These are phyloP conservation scores for Antennarius striatus DNA, from an alignment of 2,113 vertebrate genomes.

Conservation along the genomic window DNA sequence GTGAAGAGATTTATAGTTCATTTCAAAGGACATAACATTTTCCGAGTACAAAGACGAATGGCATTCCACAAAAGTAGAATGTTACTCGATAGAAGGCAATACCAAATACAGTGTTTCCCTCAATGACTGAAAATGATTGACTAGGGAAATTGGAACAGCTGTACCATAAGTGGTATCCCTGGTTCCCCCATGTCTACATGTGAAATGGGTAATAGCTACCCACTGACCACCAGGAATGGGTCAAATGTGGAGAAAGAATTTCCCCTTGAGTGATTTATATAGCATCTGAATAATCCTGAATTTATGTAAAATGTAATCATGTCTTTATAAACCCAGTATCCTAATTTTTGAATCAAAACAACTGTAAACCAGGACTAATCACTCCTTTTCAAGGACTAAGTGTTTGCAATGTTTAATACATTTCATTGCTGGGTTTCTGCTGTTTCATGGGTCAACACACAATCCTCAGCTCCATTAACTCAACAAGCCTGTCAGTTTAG, in stretches of 20 bases:
- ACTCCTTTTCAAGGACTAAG: constrained; percentile 54
- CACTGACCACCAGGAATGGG: too few species aligned
- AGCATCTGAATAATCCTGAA: neutral
- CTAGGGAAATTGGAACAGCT: too few species aligned
- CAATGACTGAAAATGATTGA: too few species aligned
- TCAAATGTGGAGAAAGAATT: too few species aligned
- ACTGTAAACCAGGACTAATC: constrained; percentile 28
- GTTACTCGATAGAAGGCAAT: neutral
- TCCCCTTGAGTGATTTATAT: too few species aligned
- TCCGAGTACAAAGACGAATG: constrained; percentile 22
- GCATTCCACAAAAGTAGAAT: neutral
- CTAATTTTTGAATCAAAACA: constrained; percentile 20
- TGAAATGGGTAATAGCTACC: too few species aligned
- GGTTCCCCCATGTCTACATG: too few species aligned
- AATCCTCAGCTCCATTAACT: constrained; percentile 63
- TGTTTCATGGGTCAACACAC: constrained; percentile 67
- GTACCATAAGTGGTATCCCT: too few species aligned
- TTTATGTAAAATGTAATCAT: neutral
- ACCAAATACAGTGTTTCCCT: neutral
- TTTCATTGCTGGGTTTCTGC: constrained; percentile 44
- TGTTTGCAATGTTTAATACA: constrained; percentile 50
- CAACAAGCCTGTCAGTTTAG: constrained; percentile 51
- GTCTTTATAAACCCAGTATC: neutral
- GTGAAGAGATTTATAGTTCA: constrained; percentile 13
- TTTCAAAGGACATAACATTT: constrained; percentile 5